These are phyloP conservation scores for Lucinisca nassula DNA, from an alignment of 2,888 invertebrate species.

Conservation along the genomic window DNA sequence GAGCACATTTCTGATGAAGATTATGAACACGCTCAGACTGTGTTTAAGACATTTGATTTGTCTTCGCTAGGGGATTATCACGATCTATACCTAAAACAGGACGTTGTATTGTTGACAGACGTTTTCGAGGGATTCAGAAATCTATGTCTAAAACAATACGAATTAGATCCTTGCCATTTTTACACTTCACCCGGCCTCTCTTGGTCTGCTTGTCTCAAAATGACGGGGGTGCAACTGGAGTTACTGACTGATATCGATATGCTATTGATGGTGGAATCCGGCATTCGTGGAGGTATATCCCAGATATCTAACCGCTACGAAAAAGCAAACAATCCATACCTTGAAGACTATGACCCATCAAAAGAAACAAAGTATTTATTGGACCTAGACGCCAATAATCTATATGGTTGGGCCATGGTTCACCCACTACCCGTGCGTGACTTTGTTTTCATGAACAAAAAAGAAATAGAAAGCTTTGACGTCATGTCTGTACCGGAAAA, in stretches of 20 bases:
- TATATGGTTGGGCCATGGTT: conserved; percentile 71
- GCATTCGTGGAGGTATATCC: conserved; percentile 47
- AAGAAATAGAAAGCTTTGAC: background rate
- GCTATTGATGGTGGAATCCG: conserved; percentile 25
- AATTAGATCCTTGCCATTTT: conserved; percentile 53
- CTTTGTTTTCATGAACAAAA: conserved; percentile 71
- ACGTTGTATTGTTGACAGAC: conserved; percentile 38
- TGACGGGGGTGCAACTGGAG: conserved; percentile 42
- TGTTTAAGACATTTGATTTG: conserved; percentile 23
- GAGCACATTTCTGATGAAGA: background rate
- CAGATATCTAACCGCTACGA: conserved; percentile 47
- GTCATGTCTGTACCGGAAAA: background rate
- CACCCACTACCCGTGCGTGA: conserved; percentile 74
- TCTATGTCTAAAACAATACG: conserved; percentile 40
- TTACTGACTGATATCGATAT: conserved; percentile 53
- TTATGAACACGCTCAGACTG: conserved; percentile 30
- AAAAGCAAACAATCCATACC: conserved; percentile 58
- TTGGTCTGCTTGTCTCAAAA: conserved; percentile 45
- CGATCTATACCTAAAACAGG: conserved; percentile 48
- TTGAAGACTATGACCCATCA: conserved; percentile 53
- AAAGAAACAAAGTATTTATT: conserved; percentile 3
- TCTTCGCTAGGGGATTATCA: conserved; percentile 40
- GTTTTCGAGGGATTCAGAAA: conserved; percentile 49
- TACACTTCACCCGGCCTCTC: conserved; percentile 54
- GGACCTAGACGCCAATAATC: conserved; percentile 38